These are phyloP conservation scores for Sciurus carolinensis DNA, from an alignment of 2,797 vertebrate genomes.

Conservation along the genomic window DNA sequence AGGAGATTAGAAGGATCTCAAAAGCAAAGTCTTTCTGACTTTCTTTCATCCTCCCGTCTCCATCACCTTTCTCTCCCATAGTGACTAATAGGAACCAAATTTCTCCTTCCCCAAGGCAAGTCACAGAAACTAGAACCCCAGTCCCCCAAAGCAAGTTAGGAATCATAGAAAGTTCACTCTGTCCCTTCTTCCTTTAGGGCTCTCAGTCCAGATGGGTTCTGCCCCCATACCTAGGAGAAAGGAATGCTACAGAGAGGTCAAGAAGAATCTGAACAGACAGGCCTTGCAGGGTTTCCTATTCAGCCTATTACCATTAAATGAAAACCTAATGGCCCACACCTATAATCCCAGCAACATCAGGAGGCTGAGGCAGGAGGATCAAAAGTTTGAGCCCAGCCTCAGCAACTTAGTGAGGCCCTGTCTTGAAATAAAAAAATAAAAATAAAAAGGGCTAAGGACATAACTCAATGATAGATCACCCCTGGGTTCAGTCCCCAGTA, in stretches of 20 bases:
- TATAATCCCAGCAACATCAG: too few relatives aligned
- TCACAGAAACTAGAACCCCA: neutral
- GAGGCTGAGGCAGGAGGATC: too few relatives aligned
- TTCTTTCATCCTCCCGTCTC: neutral
- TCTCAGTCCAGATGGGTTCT: neutral
- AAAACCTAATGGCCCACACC: too few relatives aligned
- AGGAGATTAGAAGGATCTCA: neutral
- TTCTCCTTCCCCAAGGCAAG: neutral
- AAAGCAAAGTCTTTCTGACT: neutral
- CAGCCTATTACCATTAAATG: neutral
- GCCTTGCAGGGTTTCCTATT: neutral
- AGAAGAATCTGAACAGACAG: neutral
- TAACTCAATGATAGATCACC: too few relatives aligned
- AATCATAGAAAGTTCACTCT: neutral
- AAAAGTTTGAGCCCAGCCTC: too few relatives aligned
- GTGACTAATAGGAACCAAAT: neutral
- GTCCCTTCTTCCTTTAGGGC: neutral
- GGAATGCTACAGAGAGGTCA: neutral
- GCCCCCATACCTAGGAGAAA: neutral
- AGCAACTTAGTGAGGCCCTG: too few relatives aligned
- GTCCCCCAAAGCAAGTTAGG: neutral
- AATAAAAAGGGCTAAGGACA: too few relatives aligned
- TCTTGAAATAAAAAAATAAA: too few relatives aligned
- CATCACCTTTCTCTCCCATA: neutral
- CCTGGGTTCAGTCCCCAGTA: too few relatives aligned